Evolutionary conservation across 2,797 vertebrate genomes (phyloP), one percentile per base, ranked within the genome.

Genomic region (Hydrolagus colliei): DNA sequence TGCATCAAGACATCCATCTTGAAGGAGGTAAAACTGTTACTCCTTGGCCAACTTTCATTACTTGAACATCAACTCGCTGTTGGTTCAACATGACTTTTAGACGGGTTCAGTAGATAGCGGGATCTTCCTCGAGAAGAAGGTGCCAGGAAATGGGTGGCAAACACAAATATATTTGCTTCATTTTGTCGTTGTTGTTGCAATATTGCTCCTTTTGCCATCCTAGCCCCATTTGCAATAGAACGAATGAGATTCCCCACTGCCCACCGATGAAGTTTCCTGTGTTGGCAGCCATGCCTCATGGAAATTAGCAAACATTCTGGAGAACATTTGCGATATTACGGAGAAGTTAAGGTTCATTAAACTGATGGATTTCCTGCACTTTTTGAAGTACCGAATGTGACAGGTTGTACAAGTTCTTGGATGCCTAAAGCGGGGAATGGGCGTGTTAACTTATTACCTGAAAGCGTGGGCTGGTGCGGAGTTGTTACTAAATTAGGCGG

Each of bases 301-400:
- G 88, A 89, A 89, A 87, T 87, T 84, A 88, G 86, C 72, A 82
- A 90, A 79, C 86, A 86, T 89, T 88, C 85, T 86, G 87, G 9
- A 80, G 87, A 88, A 89, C 86, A 86, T 52, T 13, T 87, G 80
- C 32, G 88, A 88, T 71, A 89, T 87, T 89, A 89, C 73, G 27
- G 75, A 85, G 67, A 86, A 87, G 88, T 88, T 88, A 73, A 89
- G 87, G 85, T 91, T 92, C 88, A 90, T 89, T 91, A 89, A 89
- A 86, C 73, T 88, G 86, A 89, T 85, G 82, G 63, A 0, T 10
- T 87, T 89, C 89, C 75, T 87, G 88, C 87, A 88, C 85, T 59
- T 92, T 79, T 89, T 89, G 89, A 92, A 93, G 92, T 93, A 91
- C 88, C 88, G 90, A 92, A 89, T 89, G 89, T 90, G 89, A 91